A percentile compares a stretch with the other conserved stretches of the same genome.
Conservation (phyloP, 2,797 vertebrate species). For the Decapterus maruadsi region DNA sequence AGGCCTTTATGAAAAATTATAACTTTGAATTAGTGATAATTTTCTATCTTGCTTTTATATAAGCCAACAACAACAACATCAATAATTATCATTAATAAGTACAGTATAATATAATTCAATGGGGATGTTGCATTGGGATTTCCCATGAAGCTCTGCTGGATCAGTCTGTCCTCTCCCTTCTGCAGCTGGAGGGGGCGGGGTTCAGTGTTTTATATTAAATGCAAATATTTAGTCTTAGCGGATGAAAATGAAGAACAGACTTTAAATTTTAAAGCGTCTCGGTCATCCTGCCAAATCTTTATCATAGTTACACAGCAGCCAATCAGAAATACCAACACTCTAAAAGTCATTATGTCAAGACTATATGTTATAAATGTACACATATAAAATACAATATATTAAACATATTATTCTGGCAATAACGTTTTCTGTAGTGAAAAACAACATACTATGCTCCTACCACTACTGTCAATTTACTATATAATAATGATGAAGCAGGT, state of each 20-base stretch:
- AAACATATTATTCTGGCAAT: background rate
- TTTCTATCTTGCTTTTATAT: too few species aligned
- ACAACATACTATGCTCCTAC: too few species aligned
- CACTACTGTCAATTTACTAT: too few species aligned
- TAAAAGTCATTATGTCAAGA: background rate
- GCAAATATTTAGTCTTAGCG: conserved; percentile 85
- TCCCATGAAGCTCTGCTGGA: too few species aligned
- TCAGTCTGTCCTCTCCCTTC: too few species aligned
- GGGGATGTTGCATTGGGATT: too few species aligned
- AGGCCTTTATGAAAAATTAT: too few species aligned
- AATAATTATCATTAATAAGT: background rate
- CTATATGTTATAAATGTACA: background rate
- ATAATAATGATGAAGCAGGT: background rate
- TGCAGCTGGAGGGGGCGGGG: too few species aligned
- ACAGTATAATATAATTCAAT: background rate
- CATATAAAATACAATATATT: too few species aligned
- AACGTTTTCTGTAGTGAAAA: too few species aligned
- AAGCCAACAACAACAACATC: too few species aligned
- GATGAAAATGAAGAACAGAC: background rate
- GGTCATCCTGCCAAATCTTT: background rate
- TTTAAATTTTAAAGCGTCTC: conserved; percentile 64
- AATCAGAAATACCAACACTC: conserved; percentile 17
- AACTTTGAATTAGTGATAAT: too few species aligned
- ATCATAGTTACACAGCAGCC: conserved; percentile 23
- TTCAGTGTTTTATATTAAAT: conserved; percentile 28